Evolutionary conservation across 2,797 vertebrate species (phyloP).

Genomic region (Capromys pilorides): DNA sequence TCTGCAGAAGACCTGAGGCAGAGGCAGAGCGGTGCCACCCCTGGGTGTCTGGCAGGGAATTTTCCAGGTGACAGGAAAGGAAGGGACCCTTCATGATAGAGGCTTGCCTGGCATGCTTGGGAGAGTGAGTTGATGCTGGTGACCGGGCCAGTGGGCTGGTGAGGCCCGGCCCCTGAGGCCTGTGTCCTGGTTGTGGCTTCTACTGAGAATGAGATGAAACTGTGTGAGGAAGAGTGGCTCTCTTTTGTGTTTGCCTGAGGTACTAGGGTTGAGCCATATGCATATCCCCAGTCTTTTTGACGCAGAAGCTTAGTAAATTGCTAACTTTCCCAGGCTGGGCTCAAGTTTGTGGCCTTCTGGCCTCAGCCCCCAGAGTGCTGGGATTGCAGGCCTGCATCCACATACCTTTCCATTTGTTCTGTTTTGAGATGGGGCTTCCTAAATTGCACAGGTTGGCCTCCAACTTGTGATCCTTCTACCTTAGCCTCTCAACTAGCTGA

Average conservation of each 20-base stretch:
- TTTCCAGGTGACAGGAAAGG: not conserved
- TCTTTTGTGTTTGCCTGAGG: not conserved
- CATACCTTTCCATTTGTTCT: not conserved
- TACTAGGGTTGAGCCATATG: not conserved
- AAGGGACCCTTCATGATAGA: not conserved
- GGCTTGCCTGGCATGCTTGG: rapidly evolving
- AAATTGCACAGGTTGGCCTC: not conserved
- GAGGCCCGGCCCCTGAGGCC: not conserved
- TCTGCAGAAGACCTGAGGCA: not conserved
- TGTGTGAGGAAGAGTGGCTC: not conserved
- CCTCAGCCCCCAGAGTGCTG: not conserved
- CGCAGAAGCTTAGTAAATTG: not conserved
- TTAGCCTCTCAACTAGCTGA: not conserved
- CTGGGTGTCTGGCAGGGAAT: not conserved
- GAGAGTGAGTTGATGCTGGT: not conserved
- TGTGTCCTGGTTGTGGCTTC: not conserved
- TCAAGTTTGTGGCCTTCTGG: not conserved
- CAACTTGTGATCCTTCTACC: not conserved
- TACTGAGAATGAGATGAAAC: not conserved
- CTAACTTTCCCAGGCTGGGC: not conserved
- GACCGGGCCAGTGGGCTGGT: not conserved
- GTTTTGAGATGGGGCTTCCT: not conserved
- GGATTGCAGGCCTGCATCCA: not conserved
- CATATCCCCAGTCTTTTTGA: not conserved
- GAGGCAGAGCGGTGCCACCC: not conserved